Evolutionary conservation across 2,888 invertebrate species (phyloP).

Genomic region (Brachycybe producta): DNA sequence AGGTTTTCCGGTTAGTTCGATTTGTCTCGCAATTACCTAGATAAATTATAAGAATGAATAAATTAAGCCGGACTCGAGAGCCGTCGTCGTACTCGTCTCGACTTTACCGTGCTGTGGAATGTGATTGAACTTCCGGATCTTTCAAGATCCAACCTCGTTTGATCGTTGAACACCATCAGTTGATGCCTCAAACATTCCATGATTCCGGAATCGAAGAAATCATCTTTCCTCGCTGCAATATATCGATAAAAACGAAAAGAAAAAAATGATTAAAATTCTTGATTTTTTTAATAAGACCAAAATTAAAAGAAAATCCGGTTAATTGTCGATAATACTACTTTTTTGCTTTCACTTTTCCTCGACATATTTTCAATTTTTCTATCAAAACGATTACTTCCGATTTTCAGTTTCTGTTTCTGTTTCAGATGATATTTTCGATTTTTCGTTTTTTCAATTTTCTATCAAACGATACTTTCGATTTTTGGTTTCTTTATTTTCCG

Average conservation of each 20-base stretch:
- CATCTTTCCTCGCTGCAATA: slow-evolving; percentile 73
- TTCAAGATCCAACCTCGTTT: slow-evolving; percentile 29
- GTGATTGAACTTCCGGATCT: slow-evolving; percentile 30
- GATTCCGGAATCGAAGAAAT: slow-evolving; percentile 81
- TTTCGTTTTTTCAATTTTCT: too few relatives aligned
- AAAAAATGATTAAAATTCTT: not conserved
- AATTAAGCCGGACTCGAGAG: slow-evolving; percentile 7
- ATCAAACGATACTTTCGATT: too few relatives aligned
- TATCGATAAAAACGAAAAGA: slow-evolving; percentile 17
- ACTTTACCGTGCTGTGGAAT: slow-evolving; percentile 33
- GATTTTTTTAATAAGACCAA: not conserved
- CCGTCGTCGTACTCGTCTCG: not conserved
- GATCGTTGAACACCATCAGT: slow-evolving; percentile 43
- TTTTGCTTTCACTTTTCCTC: too few relatives aligned
- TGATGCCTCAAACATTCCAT: slow-evolving; percentile 85
- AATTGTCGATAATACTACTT: too few relatives aligned
- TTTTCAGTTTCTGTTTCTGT: too few relatives aligned
- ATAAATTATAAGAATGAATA: slow-evolving; percentile 19
- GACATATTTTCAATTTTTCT: too few relatives aligned
- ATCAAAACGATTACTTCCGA: too few relatives aligned
- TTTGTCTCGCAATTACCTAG: slow-evolving; percentile 50
- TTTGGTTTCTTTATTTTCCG: too few relatives aligned
- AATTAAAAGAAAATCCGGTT: too few relatives aligned
- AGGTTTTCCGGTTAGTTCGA: slow-evolving; percentile 48
- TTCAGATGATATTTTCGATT: too few relatives aligned